Evolutionary conservation across 1,140 invertebrate genomes (phyloP).

Genomic region (Hyphantria cunea): DNA sequence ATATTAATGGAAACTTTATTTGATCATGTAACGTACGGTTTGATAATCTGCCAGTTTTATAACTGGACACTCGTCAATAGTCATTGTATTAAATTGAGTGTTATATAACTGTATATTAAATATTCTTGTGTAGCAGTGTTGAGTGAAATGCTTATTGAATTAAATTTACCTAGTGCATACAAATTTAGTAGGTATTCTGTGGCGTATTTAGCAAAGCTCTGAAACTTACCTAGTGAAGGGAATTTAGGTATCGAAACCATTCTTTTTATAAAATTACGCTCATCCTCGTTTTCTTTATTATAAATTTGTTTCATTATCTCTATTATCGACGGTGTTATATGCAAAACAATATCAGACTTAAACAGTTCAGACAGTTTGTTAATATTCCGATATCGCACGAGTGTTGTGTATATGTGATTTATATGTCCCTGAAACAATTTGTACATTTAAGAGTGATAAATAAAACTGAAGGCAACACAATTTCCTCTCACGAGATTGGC

Average conservation of each 20-base stretch:
- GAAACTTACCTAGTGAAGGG: conserved; percentile 2
- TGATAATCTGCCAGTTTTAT: too few species aligned
- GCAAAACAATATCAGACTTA: conserved; percentile 10
- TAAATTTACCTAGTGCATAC: not conserved
- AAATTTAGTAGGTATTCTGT: not conserved
- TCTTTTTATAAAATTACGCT: conserved; percentile 1
- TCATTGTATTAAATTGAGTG: too few species aligned
- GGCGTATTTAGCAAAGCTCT: not conserved
- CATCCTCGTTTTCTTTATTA: conserved; percentile 1
- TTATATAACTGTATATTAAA: too few species aligned
- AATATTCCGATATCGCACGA: conserved; percentile 22
- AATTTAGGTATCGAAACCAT: not conserved
- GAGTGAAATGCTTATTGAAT: not conserved
- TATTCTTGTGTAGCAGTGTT: too few species aligned
- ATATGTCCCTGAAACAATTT: conserved; percentile 38
- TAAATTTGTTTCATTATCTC: conserved; percentile 18
- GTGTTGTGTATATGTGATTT: conserved; percentile 41
- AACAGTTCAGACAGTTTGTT: conserved; percentile 29
- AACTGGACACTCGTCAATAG: too few species aligned
- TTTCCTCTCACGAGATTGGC: not conserved
- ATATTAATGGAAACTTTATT: too few species aligned
- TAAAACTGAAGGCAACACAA: too few species aligned
- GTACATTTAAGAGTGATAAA: too few species aligned
- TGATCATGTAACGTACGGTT: too few species aligned
- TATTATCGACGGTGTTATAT: conserved; percentile 27